Evolutionary conservation across 30 jellyfish, hydroid and myxozoan species (phyloP).

Genomic region (Chironex yamaguchii): DNA sequence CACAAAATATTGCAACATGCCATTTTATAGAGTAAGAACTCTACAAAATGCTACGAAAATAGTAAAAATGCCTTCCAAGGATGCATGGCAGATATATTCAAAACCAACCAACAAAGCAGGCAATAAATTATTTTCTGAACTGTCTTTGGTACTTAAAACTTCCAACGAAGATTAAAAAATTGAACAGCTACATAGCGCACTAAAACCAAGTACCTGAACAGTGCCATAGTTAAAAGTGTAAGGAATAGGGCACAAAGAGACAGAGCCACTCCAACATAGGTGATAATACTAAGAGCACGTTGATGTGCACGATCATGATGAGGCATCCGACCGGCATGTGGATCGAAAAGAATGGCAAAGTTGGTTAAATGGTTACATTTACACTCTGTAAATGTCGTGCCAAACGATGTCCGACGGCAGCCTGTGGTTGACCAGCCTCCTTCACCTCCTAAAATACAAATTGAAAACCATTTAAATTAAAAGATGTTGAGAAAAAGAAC

Average conservation of each 20-base stretch:
- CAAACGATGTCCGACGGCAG: constrained; percentile 11
- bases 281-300: constrained; percentile 54
- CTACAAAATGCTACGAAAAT: no score
- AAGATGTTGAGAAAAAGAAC: no score
- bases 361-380: constrained; percentile 73
- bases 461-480: not conserved
- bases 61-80: no score
- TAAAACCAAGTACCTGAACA: constrained; percentile 67
- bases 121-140: no score
- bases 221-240: constrained; percentile 17
- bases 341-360: constrained; percentile 74
- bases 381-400: constrained; percentile 18
- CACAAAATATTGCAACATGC: no score
- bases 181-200: no score
- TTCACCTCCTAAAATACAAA: constrained; percentile 29
- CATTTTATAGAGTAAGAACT: no score
- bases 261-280: constrained; percentile 60
- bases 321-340: constrained; percentile 37
- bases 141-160: no score
- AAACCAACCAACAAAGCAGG: no score
- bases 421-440: constrained; percentile 74
- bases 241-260: constrained; percentile 62
- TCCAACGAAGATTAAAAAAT: no score
- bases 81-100: no score
- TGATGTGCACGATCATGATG: constrained; percentile 39